A percentile compares a stretch with the other conserved stretches of the same genome.
Evolutionary conservation across 2,797 vertebrate genomes (phyloP).

Genomic region (Molossus molossus): DNA sequence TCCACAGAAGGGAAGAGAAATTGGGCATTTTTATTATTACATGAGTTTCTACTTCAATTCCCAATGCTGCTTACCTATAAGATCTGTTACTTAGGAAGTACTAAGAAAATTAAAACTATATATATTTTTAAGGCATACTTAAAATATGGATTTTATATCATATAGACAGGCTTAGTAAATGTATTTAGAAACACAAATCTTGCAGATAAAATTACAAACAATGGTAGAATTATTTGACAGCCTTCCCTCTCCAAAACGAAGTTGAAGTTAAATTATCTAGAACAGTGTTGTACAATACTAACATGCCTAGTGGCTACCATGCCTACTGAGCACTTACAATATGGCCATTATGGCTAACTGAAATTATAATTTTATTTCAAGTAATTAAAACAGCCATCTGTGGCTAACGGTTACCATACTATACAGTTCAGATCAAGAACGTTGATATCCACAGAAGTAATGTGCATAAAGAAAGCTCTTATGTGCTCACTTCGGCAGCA

Average conservation of each 20-base stretch:
- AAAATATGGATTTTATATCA: conserved; percentile 41
- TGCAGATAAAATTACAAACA: conserved; percentile 66
- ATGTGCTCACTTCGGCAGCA: background rate
- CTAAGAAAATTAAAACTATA: conserved; percentile 55
- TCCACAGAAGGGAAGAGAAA: conserved; percentile 47
- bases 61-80: conserved; percentile 30
- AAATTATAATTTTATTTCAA: conserved; percentile 60
- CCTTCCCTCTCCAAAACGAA: background rate
- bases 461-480: background rate
- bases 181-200: conserved; percentile 60
- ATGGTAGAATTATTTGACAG: conserved; percentile 53
- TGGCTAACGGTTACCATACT: conserved; percentile 51
- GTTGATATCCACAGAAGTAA: conserved; percentile 50
- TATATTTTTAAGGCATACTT: conserved; percentile 25
- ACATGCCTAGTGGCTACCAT: background rate
- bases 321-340: conserved; percentile 21
- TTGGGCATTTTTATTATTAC: conserved; percentile 55
- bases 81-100: background rate
- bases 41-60: conserved; percentile 51
- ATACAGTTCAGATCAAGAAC: conserved; percentile 1
- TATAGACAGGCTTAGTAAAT: conserved; percentile 10
- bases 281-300: background rate
- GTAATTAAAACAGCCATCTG: conserved; percentile 62
- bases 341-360: background rate
- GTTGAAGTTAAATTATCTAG: conserved; percentile 35